Conservation (phyloP, 2,888 invertebrate species). For the Diabrotica balteata region DNA sequence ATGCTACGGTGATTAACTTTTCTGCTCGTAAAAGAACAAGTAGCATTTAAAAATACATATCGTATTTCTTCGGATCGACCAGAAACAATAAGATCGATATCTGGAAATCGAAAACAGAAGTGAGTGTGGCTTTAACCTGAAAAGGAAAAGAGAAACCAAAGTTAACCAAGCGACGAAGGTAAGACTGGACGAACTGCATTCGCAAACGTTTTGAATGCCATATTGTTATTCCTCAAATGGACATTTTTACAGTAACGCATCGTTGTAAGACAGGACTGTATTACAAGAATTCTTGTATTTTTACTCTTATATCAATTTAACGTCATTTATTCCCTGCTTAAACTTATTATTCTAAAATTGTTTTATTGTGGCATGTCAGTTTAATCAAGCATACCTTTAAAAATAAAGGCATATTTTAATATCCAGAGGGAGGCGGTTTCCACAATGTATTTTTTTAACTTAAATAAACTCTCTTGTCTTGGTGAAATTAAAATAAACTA, state of each 20-base stretch:
- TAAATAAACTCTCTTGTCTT: too few relatives aligned
- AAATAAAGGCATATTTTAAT: too few relatives aligned
- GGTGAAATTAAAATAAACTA: too few relatives aligned
- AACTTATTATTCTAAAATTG: too few relatives aligned
- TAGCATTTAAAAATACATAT: conserved; percentile 2
- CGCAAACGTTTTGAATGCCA: conserved; percentile 18
- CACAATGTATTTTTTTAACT: too few relatives aligned
- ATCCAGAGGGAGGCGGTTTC: too few relatives aligned
- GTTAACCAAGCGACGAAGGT: conserved; percentile 1
- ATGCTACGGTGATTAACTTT: not conserved
- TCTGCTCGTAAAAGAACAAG: not conserved
- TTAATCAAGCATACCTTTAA: too few relatives aligned
- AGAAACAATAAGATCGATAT: conserved; percentile 20
- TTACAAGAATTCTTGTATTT: not conserved
- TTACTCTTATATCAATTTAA: too few relatives aligned
- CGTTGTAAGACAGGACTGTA: conserved; percentile 1
- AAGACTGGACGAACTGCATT: conserved; percentile 5
- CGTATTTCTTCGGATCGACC: not conserved
- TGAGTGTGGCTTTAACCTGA: conserved; percentile 14
- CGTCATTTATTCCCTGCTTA: too few relatives aligned
- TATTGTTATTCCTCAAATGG: conserved; percentile 18
- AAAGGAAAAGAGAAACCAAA: conserved; percentile 32
- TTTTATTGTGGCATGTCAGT: too few relatives aligned
- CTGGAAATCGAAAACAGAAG: conserved; percentile 25
- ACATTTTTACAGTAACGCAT: conserved; percentile 4